A percentile compares a stretch with the other conserved stretches of the same genome.
phyloP scores from a whole-genome alignment of 2,888 invertebrate species.

The Mechanitis messenoides region DNA sequence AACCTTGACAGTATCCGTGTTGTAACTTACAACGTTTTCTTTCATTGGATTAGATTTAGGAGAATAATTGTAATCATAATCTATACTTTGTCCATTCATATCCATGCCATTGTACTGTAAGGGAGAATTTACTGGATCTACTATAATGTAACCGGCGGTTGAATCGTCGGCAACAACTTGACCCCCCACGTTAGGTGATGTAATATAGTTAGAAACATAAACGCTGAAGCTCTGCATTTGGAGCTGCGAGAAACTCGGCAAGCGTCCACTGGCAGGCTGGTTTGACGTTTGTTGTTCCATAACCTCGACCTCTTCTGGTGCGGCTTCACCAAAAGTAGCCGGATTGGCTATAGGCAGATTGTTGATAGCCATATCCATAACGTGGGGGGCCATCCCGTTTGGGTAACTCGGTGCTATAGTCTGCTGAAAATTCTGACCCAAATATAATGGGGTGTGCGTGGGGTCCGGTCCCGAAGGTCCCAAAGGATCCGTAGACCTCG shows the following conservation, averaged over 20 bases:
- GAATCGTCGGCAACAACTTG: constrained; percentile 76
- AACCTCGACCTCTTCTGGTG: constrained; percentile 67
- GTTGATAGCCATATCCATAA: constrained; percentile 85
- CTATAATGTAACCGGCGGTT: constrained; percentile 68
- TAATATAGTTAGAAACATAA: constrained; percentile 76
- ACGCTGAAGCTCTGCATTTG: constrained; percentile 76
- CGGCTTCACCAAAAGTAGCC: constrained; percentile 89
- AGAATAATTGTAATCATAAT: constrained; percentile 63
- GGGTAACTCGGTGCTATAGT: constrained; percentile 83
- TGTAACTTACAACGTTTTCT: constrained; percentile 58
- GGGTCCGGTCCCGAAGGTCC: constrained; percentile 75
- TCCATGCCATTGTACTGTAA: constrained; percentile 58
- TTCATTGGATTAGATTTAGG: constrained; percentile 46
- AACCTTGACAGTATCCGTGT: constrained; percentile 52
- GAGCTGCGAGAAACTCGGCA: constrained; percentile 82
- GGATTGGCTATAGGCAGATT: constrained; percentile 81
- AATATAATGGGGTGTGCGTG: constrained; percentile 78
- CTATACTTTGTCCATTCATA: constrained; percentile 50
- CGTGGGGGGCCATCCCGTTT: constrained; percentile 92
- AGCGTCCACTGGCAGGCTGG: constrained; percentile 64
- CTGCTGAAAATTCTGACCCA: constrained; percentile 78
- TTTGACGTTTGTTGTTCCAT: constrained; percentile 68
- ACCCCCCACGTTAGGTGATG: constrained; percentile 87
- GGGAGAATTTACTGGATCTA: constrained; percentile 60
- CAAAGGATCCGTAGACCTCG: constrained; percentile 78